Evolutionary conservation across 1,140 invertebrate species (phyloP).

Genomic region (Ceratosolen solmsi): DNA sequence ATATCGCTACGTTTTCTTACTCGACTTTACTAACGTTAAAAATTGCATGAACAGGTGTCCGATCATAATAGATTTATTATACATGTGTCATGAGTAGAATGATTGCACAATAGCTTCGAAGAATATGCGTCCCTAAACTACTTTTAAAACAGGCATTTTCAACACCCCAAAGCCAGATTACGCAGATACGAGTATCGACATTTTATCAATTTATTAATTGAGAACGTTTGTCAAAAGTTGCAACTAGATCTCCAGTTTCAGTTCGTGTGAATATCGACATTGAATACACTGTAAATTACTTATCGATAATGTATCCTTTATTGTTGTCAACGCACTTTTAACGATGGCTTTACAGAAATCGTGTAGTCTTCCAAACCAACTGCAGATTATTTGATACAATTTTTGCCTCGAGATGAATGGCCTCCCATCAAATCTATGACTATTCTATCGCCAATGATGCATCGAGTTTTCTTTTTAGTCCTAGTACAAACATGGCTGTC

Average conservation of each 20-base stretch:
- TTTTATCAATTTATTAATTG: slow-evolving; percentile 3
- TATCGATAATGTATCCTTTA: neutral
- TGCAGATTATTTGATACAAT: neutral
- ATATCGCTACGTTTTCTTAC: neutral
- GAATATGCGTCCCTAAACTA: too few species aligned
- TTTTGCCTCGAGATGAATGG: neutral
- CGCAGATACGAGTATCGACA: neutral
- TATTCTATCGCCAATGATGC: too few species aligned
- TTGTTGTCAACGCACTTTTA: neutral
- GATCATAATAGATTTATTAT: neutral
- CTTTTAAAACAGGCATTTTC: neutral
- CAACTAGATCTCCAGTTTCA: neutral
- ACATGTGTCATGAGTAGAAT: neutral
- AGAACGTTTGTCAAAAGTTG: neutral
- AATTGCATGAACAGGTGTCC: neutral
- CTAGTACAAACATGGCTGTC: too few species aligned
- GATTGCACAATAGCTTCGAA: neutral
- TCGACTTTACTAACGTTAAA: neutral
- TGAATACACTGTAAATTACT: neutral
- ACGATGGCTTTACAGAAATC: neutral
- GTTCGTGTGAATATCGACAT: neutral
- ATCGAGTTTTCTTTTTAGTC: too few species aligned
- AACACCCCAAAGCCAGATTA: neutral
- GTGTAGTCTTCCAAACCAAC: neutral
- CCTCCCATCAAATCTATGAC: too few species aligned